phyloP scores from a whole-genome alignment of 2,113 vertebrate genomes.

The Labrus mixtus region DNA sequence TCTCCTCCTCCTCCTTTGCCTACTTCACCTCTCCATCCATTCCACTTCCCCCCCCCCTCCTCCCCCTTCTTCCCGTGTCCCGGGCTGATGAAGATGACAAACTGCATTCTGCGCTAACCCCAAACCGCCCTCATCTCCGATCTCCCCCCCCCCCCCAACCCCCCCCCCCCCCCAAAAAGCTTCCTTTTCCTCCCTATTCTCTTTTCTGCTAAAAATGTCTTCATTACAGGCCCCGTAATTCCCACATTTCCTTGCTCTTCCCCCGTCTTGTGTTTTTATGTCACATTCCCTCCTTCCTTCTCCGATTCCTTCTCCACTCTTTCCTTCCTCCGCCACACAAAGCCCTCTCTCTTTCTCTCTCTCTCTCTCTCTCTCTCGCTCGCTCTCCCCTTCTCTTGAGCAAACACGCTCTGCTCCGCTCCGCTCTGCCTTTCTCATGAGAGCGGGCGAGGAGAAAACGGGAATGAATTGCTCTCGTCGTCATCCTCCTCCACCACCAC shows the following conservation, averaged over 20 bases:
- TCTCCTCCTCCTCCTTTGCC: slow-evolving; percentile 8
- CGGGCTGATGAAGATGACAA: slow-evolving; percentile 78
- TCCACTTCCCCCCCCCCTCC: neutral
- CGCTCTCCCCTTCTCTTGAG: slow-evolving; percentile 28
- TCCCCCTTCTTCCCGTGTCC: slow-evolving; percentile 2
- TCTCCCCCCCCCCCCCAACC: neutral
- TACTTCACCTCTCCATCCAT: slow-evolving; percentile 42
- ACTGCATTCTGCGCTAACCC: slow-evolving; percentile 67
- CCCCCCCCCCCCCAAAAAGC: slow-evolving; percentile 36
- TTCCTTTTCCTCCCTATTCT: slow-evolving; percentile 25
- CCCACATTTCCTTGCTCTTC: slow-evolving; percentile 33
- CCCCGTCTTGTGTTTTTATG: slow-evolving; percentile 51
- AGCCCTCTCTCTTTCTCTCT: slow-evolving; percentile 26
- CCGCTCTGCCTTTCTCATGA: slow-evolving; percentile 74
- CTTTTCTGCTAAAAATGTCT: slow-evolving; percentile 16
- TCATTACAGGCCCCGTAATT: slow-evolving; percentile 34
- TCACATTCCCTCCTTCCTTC: slow-evolving; percentile 17
- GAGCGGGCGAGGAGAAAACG: slow-evolving; percentile 75
- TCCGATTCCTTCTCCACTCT: slow-evolving; percentile 4
- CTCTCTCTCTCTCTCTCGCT: slow-evolving; percentile 21
- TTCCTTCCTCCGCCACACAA: slow-evolving; percentile 42
- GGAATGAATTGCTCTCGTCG: slow-evolving; percentile 79
- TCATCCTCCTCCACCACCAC: slow-evolving; percentile 48
- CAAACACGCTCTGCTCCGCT: slow-evolving; percentile 63
- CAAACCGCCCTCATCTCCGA: slow-evolving; percentile 5